Base-by-base conservation (phyloP, 2,113 vertebrate genomes). In the Macrotis lagotis region DNA sequence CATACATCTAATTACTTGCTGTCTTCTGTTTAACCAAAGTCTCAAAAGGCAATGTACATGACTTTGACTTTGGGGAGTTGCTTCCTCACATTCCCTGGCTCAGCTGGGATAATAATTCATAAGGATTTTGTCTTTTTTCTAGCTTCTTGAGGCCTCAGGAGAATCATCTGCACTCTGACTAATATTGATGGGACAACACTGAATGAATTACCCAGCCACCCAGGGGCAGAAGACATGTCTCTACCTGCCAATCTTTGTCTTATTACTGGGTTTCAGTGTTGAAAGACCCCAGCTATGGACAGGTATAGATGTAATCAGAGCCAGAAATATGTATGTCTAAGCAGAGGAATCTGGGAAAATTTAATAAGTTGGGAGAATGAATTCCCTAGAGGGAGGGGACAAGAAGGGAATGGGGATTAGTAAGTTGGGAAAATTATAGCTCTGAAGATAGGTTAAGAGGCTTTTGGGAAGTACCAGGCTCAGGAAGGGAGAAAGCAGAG, bases 11-110 rank as follows among this genome's bases (percentile, higher is more conserved):
- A 83, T 83, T 83, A 83, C n/a, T 83, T 44, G 37, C n/a, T 83
- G 66, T 11, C n/a, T 83, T 83, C 37, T 44, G 66, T 83, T 83
- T 83, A n/a, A 83, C 16, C 66, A 83, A 12, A 66, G 37, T 96
- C 94, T 94, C 92, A 92, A 96, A 96, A 96, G 93, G 22, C 90
- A 97, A 96, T 25, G 89, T 49, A 94, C 95, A 97, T 97, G 97
- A 95, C 96, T 97, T 97, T 98, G 47, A 6, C 11, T 95, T 83
- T 96, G 96, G 96, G 98, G 92, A 53, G 94, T 97, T 92, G 0
- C 0, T 96, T 93, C 96, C 94, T 96, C 91, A 59, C 95, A 97
- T 96, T 97, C 95, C 24, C 37, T 93, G 94, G 96, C 95, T 92
- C 88, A 83, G 6, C n/a, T 83, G 66, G 66, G 66, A 83, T 83